Evolutionary conservation across 2,888 invertebrate species (phyloP).

Genomic region (Acanthococcus lagerstroemiae): DNA sequence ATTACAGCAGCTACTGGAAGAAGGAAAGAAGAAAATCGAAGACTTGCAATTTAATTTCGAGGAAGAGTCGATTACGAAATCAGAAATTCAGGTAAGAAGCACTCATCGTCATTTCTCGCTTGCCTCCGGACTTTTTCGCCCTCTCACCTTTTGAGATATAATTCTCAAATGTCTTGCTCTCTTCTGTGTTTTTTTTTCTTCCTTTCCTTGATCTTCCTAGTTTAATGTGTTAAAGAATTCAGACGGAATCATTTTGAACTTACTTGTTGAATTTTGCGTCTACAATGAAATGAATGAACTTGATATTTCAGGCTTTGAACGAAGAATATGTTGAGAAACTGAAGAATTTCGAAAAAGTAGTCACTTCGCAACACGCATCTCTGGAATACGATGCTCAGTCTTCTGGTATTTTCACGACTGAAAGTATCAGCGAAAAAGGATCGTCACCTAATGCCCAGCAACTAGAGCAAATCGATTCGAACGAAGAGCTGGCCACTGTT

Average conservation of each 20-base stretch:
- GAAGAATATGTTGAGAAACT: constrained; percentile 33
- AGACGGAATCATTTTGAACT: too few species aligned
- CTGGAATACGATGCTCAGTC: constrained; percentile 9
- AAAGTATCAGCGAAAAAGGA: neutral
- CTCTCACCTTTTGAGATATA: too few species aligned
- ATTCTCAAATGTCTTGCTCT: too few species aligned
- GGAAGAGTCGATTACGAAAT: constrained; percentile 79
- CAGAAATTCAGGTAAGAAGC: constrained; percentile 69
- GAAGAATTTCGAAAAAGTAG: constrained; percentile 43
- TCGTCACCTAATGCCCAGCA: neutral
- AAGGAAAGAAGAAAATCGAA: constrained; percentile 71
- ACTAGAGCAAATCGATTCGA: neutral
- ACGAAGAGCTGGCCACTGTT: neutral
- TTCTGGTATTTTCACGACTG: neutral
- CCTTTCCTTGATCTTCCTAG: too few species aligned
- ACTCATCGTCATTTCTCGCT: too few species aligned
- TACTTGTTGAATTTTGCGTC: too few species aligned
- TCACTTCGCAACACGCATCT: constrained; percentile 40
- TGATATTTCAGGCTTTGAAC: constrained; percentile 20
- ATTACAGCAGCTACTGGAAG: constrained; percentile 50
- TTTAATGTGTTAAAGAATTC: too few species aligned
- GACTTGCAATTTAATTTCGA: constrained; percentile 85
- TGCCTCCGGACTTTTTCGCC: too few species aligned
- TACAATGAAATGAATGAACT: too few species aligned
- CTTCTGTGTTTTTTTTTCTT: too few species aligned